Base-by-base conservation (phyloP, 2,113 vertebrate species). In the Protomyctophum bolini region DNA sequence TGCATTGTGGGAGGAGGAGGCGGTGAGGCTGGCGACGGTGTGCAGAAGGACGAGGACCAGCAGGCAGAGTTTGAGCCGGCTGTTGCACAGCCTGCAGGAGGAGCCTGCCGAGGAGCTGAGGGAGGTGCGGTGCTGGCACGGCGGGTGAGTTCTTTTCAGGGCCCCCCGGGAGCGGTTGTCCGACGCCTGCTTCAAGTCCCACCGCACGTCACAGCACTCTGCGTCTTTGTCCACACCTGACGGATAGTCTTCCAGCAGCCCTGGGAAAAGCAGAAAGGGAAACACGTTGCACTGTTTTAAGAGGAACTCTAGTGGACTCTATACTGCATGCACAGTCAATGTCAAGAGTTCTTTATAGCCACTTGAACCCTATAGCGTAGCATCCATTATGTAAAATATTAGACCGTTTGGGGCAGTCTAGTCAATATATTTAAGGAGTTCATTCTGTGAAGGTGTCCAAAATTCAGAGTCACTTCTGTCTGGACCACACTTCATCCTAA, bases 201-300 rank as follows among this genome's bases (percentile, higher is more conserved):
- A 96, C 93, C 96, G 94, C 88, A 99, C 94, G 69, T 99, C 97
- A 87, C 98, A 99, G 94, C 98, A 99, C 93, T 98, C 95, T 91
- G 96, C 95, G 79, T 96, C 92, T 64, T 94, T 93, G 86, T 94
- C 86, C 61, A 81, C 86, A 66, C 89, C 94, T 91, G 94, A 96
- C 75, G 94, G 94, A 87, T 96, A 94, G 91, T 95, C 94, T 90
- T 98, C 96, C 83, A 96, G 94, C 92, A 98, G 94, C 94, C 96
- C 98, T 99, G 92, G 2, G 70, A 85, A 21, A 21, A 46, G 51
- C 15, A 1, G 49, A n/a, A n/a, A 3, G 50, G 51, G 0, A 29
- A 15, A 71, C 0, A 15, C n/a, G 58, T 11, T 11, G 33, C 33
- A 41, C 33, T 41, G 33, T 41, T 33, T 2, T 3, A 41, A 6